Conservation (phyloP, 2,888 invertebrate genomes). For the Polietes domitor region DNA sequence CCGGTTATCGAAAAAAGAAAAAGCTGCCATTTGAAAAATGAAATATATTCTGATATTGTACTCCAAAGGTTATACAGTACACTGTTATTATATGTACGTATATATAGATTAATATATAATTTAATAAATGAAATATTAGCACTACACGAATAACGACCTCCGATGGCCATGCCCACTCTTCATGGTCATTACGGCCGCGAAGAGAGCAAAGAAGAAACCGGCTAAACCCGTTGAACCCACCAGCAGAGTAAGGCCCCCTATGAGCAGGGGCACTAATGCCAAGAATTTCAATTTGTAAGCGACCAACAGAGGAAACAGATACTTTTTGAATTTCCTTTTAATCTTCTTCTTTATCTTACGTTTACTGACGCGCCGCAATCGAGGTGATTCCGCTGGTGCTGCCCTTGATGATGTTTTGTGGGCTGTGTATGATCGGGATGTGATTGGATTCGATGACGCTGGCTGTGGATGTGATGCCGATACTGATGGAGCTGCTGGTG, state of each 20-base stretch:
- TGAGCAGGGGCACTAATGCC: slow-evolving; percentile 88
- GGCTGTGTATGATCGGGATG: background rate
- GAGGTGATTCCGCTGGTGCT: background rate
- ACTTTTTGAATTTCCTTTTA: slow-evolving; percentile 85
- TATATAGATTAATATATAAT: no score
- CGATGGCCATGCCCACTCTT: slow-evolving; percentile 76
- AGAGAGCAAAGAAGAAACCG: slow-evolving; percentile 93
- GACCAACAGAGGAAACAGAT: slow-evolving; percentile 88
- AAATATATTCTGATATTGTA: no score
- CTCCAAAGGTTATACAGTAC: no score
- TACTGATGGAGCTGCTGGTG: background rate
- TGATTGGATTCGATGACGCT: slow-evolving; percentile 20
- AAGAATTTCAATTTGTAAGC: slow-evolving; percentile 93
- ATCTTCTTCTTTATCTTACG: slow-evolving; percentile 81
- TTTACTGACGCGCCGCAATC: slow-evolving; percentile 51
- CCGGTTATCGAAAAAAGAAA: no score
- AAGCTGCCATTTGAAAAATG: no score
- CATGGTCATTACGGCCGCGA: slow-evolving; percentile 90
- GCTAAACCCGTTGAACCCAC: slow-evolving; percentile 91
- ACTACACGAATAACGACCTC: background rate
- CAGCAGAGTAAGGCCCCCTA: slow-evolving; percentile 86
- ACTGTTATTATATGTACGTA: no score
- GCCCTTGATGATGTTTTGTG: background rate
- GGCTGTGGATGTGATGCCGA: slow-evolving; percentile 1
- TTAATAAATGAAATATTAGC: background rate